Evolutionary conservation across 2,888 invertebrate genomes (phyloP).

Genomic region (Nudaria mundana): DNA sequence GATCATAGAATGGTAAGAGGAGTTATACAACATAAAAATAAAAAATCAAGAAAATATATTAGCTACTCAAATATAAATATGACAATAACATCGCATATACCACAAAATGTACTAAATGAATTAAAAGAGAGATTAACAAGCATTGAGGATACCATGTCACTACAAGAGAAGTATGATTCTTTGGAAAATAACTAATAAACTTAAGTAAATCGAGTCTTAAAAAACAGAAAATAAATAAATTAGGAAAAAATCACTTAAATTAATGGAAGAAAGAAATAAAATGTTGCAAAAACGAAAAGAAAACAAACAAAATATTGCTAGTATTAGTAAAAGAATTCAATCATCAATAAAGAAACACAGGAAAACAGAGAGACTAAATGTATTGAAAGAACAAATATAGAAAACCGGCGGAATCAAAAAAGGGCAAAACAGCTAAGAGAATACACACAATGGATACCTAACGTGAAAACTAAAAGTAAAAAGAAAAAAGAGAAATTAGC

Average conservation of each 20-base stretch:
- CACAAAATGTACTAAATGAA: background rate
- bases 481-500: background rate
- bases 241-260: background rate
- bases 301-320: background rate
- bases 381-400: conserved; percentile 17
- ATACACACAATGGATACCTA: conserved; percentile 22
- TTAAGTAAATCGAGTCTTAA: no score
- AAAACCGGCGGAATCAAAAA: conserved; percentile 21
- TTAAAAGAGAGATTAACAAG: background rate
- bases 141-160: background rate
- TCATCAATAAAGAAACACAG: background rate
- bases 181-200: background rate
- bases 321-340: conserved; percentile 1
- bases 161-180: conserved; percentile 1
- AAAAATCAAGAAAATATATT: no score
- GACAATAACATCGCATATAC: background rate
- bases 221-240: no score
- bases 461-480: conserved; percentile 8
- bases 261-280: background rate
- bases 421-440: conserved; percentile 20
- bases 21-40: no score
- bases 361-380: conserved; percentile 1
- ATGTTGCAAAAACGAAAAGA: background rate
- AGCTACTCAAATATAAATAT: no score
- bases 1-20: no score